Conservation (phyloP, 2,797 vertebrate genomes). For the Geotrypetes seraphini region DNA sequence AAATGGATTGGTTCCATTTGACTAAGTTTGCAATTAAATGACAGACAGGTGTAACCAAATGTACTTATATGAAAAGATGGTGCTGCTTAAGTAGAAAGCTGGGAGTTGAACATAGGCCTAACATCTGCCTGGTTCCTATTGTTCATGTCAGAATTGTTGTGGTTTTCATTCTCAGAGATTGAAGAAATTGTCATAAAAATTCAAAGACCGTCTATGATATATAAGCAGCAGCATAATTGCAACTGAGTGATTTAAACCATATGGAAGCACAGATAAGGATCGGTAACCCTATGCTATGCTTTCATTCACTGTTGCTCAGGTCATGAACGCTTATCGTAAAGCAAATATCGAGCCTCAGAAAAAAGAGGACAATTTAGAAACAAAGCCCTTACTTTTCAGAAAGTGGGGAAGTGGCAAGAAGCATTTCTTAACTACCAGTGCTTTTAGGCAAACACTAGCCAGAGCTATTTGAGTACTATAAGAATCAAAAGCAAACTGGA, state of each 20-base stretch:
- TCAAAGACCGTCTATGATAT: neutral
- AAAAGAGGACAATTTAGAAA: too few species aligned
- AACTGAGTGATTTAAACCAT: neutral
- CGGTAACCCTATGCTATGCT: neutral
- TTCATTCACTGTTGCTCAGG: too few species aligned
- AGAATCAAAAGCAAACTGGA: too few species aligned
- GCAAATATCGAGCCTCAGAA: too few species aligned
- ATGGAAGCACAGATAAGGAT: neutral
- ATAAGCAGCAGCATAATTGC: neutral
- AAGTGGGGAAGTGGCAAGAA: too few species aligned
- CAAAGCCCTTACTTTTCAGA: too few species aligned
- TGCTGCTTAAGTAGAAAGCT: too few species aligned
- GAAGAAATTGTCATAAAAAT: neutral
- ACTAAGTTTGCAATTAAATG: neutral
- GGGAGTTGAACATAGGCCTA: neutral
- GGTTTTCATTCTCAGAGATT: neutral
- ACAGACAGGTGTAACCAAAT: neutral
- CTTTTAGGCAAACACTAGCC: too few species aligned
- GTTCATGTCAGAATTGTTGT: neutral
- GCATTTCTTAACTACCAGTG: too few species aligned
- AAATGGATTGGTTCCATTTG: too few species aligned
- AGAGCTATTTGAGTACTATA: too few species aligned
- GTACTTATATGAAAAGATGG: neutral
- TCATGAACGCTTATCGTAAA: neutral
- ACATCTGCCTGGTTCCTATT: neutral